phyloP scores from a whole-genome alignment of 2,113 vertebrate genomes.

The Empidonax traillii region DNA sequence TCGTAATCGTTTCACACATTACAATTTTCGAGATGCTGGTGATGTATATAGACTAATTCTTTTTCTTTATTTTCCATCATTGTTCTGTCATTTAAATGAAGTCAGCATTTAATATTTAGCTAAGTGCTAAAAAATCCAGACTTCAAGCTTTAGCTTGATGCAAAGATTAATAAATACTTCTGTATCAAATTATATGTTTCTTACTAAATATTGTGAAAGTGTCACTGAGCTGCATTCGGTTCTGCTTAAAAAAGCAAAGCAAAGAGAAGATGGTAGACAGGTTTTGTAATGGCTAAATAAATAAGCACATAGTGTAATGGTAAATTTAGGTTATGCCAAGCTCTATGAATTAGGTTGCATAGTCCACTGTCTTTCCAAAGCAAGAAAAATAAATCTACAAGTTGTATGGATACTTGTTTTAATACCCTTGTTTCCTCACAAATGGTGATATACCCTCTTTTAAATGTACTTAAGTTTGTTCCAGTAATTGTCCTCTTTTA shows the following conservation, averaged over 20 bases:
- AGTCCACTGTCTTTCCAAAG: neutral
- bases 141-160: neutral
- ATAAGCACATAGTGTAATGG: neutral
- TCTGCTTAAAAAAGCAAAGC: neutral
- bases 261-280: neutral
- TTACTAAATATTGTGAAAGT: neutral
- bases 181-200: neutral
- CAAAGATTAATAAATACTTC: neutral
- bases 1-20: neutral
- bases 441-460: neutral
- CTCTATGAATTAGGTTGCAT: neutral
- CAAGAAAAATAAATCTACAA: neutral
- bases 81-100: neutral
- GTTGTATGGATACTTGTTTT: neutral
- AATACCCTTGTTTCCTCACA: neutral
- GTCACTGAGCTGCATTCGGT: neutral
- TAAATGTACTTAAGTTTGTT: neutral
- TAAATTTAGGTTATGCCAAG: neutral
- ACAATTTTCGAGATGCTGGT: constrained; percentile 2
- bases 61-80: neutral
- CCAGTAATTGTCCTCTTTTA: neutral
- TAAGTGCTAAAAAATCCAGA: neutral
- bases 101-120: neutral
- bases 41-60: neutral
- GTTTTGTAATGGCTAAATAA: neutral